Evolutionary conservation across 2,888 invertebrate genomes (phyloP).

Genomic region (Operophtera brumata): DNA sequence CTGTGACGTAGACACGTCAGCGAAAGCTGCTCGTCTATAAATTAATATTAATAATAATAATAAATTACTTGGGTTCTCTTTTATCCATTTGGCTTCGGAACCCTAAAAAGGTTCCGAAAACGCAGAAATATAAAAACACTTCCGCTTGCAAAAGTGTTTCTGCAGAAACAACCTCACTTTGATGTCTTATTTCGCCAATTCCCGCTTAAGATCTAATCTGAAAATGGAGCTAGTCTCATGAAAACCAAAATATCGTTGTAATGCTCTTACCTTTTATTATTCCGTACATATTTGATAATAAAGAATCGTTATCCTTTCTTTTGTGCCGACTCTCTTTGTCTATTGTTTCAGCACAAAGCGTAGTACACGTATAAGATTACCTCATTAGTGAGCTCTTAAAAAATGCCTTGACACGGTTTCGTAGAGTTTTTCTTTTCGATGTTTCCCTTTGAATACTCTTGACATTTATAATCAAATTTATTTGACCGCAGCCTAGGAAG

Average conservation of each 20-base stretch:
- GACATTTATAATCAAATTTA: not conserved
- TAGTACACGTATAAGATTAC: slow-evolving; percentile 30
- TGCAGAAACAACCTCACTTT: slow-evolving; percentile 26
- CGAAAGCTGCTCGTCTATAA: too few relatives aligned
- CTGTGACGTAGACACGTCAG: too few relatives aligned
- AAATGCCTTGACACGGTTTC: slow-evolving; percentile 27
- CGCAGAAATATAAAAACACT: slow-evolving; percentile 2
- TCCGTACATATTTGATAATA: slow-evolving; percentile 41
- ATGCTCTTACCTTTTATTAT: slow-evolving; percentile 28
- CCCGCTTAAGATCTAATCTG: slow-evolving; percentile 31
- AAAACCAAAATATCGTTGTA: slow-evolving; percentile 22
- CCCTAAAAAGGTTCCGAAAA: not conserved
- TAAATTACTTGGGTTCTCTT: too few relatives aligned
- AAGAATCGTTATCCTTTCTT: slow-evolving; percentile 30
- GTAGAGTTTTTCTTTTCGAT: not conserved
- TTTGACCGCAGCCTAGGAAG: not conserved
- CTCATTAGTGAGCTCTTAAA: slow-evolving; percentile 33
- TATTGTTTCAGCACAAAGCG: slow-evolving; percentile 22
- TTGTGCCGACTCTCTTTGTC: slow-evolving; percentile 11
- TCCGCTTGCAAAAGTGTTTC: slow-evolving; percentile 12
- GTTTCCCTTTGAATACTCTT: not conserved
- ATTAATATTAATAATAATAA: too few relatives aligned
- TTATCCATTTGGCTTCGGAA: too few relatives aligned
- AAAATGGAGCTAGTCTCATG: slow-evolving; percentile 21
- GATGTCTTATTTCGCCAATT: slow-evolving; percentile 33